Evolutionary conservation across 2,888 invertebrate species (phyloP), one percentile per base, ranked within the genome.

Genomic region (Noctua janthe): DNA sequence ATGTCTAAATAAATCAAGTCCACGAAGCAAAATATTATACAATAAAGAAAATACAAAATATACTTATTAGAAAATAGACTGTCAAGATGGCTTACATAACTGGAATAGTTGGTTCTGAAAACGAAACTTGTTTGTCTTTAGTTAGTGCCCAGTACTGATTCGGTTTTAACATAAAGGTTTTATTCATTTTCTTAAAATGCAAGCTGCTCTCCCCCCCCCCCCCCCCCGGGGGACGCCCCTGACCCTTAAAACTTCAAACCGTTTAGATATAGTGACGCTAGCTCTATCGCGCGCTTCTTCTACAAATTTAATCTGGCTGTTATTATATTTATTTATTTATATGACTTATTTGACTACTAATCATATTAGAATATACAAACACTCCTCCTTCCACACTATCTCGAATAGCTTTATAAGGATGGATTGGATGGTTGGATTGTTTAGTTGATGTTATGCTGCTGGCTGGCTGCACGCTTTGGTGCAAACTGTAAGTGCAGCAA

Each of bases 71-170:
- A 85, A 39, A 76, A 76, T 71, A 82, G 71, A 86, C 86, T 91
- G 92, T 91, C 92, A 91, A 92, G 91, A 91, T 91, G 82, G 87
- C 90, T 91, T 91, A 90, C 91, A 79, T 82, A 89, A 80, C 86
- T 74, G 82, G 11, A 47, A 47, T n/a, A 69, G 69, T 88, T 90
- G 70, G 73, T 89, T 90, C 89, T 91, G 79, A 89, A 89, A 88
- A 89, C 74, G 71, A 88, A 88, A 86, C 35, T 87, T 87, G 89
- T 75, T 85, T 82, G 80, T 78, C 79, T 69, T 78, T 79, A 64
- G 11, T 81, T 74, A 73, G 49, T 76, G 75, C 70, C 90, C 89
- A 89, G 85, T 81, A 85, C 71, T 62, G 51, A 74, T 15, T 80
- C 39, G 7, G 17, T 35, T 64, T 20, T 74, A 69, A 77, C 10